Base-by-base conservation (phyloP, 2,797 vertebrate genomes). In the Premnoplex brunnescens region DNA sequence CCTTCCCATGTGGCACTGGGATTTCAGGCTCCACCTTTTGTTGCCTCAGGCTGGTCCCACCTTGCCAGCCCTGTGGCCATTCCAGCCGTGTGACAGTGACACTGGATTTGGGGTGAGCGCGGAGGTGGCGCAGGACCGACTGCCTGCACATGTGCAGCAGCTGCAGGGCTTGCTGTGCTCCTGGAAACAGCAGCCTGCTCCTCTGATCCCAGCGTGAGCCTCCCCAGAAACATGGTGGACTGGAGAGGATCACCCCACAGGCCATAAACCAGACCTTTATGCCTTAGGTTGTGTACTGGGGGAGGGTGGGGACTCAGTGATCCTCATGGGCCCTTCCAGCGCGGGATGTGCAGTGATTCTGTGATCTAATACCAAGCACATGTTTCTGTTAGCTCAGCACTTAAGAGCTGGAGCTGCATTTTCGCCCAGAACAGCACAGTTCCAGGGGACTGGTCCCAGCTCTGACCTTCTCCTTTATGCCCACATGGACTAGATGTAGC, bases 151-250 rank as follows among this genome's bases (percentile, higher is more conserved):
- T 79, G 91, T n/a, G 71, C 85, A 49, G 79, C 93, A 91, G 91
- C 91, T 91, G 91, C 73, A 7, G 84, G 69, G 62, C 69, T 84
- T 23, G 49, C 2, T 3, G 7, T 0, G 1, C 54, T 20, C 39
- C 1, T 5, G 3, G 17, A 8, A 37, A 36, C 81, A 41, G 81
- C 11, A 3, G 26, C 58, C 74, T 7, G 12, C 73, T 69, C 58
- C 90, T 91, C 90, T 91, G 79, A 93, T 88, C 93, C 85, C 90
- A 85, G 95, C 75, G 2, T 21, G 64, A 95, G 75, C 79, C 67
- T 80, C 83, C 78, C 36, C 16, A 85, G n/a, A 73, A 43, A 77
- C 60, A 74, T 12, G 79, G 72, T 49, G 80, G 52, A 72, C 59
- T 77, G 93, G 59, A 59, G 4, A 85, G 68, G 64, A 88, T 85